phyloP scores from a whole-genome alignment of 2,113 vertebrate genomes.

The Haplochromis vanheusdeni region DNA sequence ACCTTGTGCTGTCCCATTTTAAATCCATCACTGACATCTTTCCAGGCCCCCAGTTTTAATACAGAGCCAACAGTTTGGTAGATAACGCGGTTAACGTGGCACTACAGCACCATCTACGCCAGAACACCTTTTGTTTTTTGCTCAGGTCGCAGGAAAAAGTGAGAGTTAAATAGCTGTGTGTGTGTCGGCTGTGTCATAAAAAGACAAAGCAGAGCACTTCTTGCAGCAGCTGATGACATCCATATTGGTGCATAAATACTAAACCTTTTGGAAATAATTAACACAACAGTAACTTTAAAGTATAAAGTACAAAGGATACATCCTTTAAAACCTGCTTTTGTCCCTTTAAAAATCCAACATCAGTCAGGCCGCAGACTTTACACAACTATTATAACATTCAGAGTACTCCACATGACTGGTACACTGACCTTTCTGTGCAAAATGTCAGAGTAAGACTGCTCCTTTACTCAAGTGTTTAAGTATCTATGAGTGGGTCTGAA shows the following conservation, averaged over 20 bases:
- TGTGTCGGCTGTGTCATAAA: neutral
- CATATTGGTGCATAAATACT: neutral
- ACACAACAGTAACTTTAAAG: neutral
- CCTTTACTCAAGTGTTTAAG: neutral
- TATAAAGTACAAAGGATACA: neutral
- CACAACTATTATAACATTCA: fast-evolving
- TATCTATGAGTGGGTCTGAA: neutral
- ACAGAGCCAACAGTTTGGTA: neutral
- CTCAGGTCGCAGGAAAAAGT: neutral
- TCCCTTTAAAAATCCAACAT: neutral
- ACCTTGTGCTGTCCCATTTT: neutral
- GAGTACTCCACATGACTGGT: neutral
- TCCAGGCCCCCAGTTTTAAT: neutral
- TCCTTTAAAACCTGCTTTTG: neutral
- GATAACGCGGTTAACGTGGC: neutral
- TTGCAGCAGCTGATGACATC: neutral
- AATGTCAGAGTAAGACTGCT: neutral
- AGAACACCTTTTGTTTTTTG: neutral
- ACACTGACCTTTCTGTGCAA: neutral
- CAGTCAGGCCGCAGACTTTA: neutral
- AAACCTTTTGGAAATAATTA: neutral
- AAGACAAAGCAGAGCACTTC: neutral
- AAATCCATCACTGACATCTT: neutral
- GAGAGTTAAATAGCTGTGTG: neutral
- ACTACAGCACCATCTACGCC: neutral